Conservation (phyloP, 2,888 invertebrate species). For the Lamproptera curius region DNA sequence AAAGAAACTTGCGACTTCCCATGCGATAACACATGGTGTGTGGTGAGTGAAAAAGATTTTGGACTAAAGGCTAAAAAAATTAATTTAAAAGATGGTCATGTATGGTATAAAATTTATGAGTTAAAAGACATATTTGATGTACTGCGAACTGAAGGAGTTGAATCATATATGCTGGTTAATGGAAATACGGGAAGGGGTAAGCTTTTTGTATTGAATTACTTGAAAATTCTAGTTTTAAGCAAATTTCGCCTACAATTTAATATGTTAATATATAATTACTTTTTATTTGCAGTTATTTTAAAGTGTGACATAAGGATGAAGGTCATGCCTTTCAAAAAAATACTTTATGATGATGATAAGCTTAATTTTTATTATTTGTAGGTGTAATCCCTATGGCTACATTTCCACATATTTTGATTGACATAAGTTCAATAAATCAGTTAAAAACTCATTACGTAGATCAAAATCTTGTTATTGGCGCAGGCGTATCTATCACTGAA, state of each 20-base stretch:
- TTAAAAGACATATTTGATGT: constrained; percentile 72
- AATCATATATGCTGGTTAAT: constrained; percentile 80
- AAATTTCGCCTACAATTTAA: no score
- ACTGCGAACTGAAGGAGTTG: constrained; percentile 63
- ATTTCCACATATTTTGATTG: constrained; percentile 74
- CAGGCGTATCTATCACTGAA: constrained; percentile 65
- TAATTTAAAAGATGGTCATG: constrained; percentile 45
- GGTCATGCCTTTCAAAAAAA: no score
- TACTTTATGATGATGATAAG: no score
- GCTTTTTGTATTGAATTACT: no score
- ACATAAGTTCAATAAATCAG: constrained; percentile 78
- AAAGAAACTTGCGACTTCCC: constrained; percentile 18
- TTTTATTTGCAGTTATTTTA: no score
- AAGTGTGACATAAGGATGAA: no score
- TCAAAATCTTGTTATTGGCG: constrained; percentile 71
- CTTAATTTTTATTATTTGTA: no score
- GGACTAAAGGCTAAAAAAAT: constrained; percentile 45
- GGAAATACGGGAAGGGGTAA: constrained; percentile 56
- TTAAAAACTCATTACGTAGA: constrained; percentile 60
- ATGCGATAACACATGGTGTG: constrained; percentile 40
- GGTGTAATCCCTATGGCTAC: constrained; percentile 38
- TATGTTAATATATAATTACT: no score
- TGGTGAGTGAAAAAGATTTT: constrained; percentile 68
- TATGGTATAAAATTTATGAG: constrained; percentile 75
- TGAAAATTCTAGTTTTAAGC: no score